Evolutionary conservation across 92 coral and sea anemone species (phyloP), one percentile per base, ranked within the genome.

Genomic region (Micromussa lordhowensis): DNA sequence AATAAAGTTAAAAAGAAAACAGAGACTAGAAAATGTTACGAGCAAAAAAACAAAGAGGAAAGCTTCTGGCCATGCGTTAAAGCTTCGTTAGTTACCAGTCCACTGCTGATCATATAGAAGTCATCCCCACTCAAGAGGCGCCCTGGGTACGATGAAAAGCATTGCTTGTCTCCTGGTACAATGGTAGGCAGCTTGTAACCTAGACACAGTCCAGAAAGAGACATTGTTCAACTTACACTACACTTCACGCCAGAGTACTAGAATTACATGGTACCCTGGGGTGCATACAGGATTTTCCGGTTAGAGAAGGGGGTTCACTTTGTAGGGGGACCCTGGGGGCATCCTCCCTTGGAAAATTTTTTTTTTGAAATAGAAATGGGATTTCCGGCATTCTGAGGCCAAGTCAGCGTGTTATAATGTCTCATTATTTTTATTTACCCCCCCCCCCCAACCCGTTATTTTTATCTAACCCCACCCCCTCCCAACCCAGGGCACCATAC

Each of bases 121-220:
- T 96, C 98, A 80, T 96, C 98, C 14, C 95, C 97, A 80, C 98
- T 96, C 18, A 76, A 53, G 49, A 96, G 84, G 16, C 79, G 66
- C n/a, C 96, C 97, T 68, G 98, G 98, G 55, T 96, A 96, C 2
- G 98, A 96, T 48, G 98, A 92, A 77, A 96, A 96, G 73, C 96
- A 91, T 79, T 96, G 98, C 57, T 91, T 77, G 16, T 2, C 29
- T 16, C 81, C 81, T 17, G 81, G 81, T 40, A 77, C 81, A 24
- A 24, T 26, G 7, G 17, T 55, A 94, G 79, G 95, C 89, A 22
- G 30, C 5, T 40, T 35, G 58, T 36, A 12, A 28, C 48, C 81
- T 26, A 66, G 53, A 48, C 74, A 44, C 28, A 71, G 30, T 61
- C 68, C 29, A 24, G 7, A 61, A 61, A 5, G 26, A 61, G 4